phyloP scores from a whole-genome alignment of 1,140 invertebrate species.

The Melipona quadrifasciata region DNA sequence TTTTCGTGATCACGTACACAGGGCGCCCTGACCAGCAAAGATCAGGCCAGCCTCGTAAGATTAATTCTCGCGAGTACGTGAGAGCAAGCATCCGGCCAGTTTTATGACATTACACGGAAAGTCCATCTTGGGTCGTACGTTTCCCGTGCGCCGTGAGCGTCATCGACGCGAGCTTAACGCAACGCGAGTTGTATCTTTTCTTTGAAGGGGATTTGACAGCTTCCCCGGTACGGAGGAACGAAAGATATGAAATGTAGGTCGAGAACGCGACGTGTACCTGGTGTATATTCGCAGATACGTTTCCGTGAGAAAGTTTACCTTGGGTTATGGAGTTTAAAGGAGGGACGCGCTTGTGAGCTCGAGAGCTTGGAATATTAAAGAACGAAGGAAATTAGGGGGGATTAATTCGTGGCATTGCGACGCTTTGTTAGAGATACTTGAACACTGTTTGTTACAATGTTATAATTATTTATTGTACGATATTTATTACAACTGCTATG shows the following conservation, averaged over 20 bases:
- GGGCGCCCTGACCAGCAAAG: neutral
- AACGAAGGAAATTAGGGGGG: neutral
- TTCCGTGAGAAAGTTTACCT: neutral
- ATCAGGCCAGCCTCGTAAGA: slow-evolving; percentile 46
- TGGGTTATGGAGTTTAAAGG: neutral
- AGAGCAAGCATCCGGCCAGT: slow-evolving; percentile 3
- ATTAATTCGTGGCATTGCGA: neutral
- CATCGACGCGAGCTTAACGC: neutral
- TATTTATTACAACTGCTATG: too few species aligned
- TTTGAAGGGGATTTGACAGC: neutral
- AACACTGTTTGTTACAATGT: too few species aligned
- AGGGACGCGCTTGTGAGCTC: too few species aligned
- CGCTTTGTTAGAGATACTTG: too few species aligned
- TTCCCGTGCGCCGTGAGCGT: neutral
- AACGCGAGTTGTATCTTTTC: neutral
- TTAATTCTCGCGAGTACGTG: slow-evolving; percentile 47
- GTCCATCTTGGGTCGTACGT: slow-evolving; percentile 17
- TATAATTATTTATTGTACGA: too few species aligned
- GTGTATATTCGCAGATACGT: neutral
- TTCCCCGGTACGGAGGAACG: too few species aligned
- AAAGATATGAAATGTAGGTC: neutral
- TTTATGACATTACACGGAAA: slow-evolving; percentile 33
- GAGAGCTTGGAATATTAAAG: neutral
- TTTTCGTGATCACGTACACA: neutral
- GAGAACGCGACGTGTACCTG: neutral